Evolutionary conservation across 1,140 invertebrate species (phyloP), one percentile per base, ranked within the genome.

Genomic region (Drosophila triauraria): DNA sequence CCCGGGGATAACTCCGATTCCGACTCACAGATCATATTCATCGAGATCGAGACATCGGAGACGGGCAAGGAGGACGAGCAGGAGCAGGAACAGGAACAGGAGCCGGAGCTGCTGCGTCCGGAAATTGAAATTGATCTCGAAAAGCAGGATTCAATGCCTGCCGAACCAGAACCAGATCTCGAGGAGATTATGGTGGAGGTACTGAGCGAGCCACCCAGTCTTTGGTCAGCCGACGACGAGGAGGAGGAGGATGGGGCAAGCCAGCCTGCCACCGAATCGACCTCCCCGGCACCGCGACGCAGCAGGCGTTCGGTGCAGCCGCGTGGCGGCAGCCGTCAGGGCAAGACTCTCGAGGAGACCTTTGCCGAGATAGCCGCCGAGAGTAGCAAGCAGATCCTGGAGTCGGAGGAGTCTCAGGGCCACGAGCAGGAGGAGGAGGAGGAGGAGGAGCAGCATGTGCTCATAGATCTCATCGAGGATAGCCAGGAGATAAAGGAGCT

Each of bases 311-410:
- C 69, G 13, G 30, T 25, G 2, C 27, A 51, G n/a, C 56, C 27
- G 9, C 8, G 27, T 10, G 35, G 12, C 15, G 50, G 7, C 32
- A 46, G 47, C 5, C 25, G 38, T 1, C 62, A 51, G 32, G 69
- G 68, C 12, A 86, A 80, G 46, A 79, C 85, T 1, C 59, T 88
- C 10, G 84, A 88, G 53, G 78, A 88, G 43, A 83, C 69, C 12
- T 88, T 90, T 50, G 84, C 84, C 9, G 65, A 90, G 27, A 90
- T 88, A 13, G 62, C 80, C 3, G 80, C 81, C 8, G 46, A 50
- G 13, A 84, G 85, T 53, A 67, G 69, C 47, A 62, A 81, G 43
- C 63, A 62, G 17, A 62, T 74, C 9, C n/a, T 65, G 5, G 51
- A 35, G 5, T 35, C 64, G 0, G 43, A 68, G 62, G 59, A 54